Evolutionary conservation across 2,797 vertebrate genomes (phyloP), one percentile per base, ranked within the genome.

Genomic region (Anabacerthia variegaticeps): DNA sequence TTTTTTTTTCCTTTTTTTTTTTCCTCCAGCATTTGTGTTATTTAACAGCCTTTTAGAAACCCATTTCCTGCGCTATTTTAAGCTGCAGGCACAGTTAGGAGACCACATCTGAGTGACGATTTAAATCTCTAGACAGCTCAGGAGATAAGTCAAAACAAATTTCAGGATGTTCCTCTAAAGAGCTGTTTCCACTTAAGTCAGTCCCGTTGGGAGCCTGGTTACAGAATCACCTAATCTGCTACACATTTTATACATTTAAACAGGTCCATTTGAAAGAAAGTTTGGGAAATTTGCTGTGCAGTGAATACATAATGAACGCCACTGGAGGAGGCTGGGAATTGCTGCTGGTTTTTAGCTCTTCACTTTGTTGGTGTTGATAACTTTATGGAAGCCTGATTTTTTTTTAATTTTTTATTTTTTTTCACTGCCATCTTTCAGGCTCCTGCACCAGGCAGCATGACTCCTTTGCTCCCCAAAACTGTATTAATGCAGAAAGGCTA

Each of bases 161-260:
- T 96, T 94, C 85, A 97, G 95, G 85, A 95, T 96, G 96, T 95
- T 96, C 94, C 95, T 96, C 91, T 91, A 90, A 97, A 96, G 95
- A 96, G 96, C 96, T 90, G 90, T 93, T 97, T 92, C 93, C 93
- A 95, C 91, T 87, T 97, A 92, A 95, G 86, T 48, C 30, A 66
- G 86, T 63, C 96, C 94, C 94, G 9, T n/a, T 46, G 93, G 93
- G 91, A 88, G 55, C 61, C 74, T 82, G 76, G 59, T 91, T 95
- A 92, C 81, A 95, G 94, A 89, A 94, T 88, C 83, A 92, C 77
- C 75, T 76, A 86, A 73, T 95, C 92, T 14, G 54, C 73, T 72
- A n/a, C 89, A 95, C 92, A 82, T 85, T 95, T 92, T 87, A 65
- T 69, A 93, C 79, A 58, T 74, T 93, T 89, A 89, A 88, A 90